Conservation (phyloP, 2,888 invertebrate genomes). For the Perithous albicinctus region DNA sequence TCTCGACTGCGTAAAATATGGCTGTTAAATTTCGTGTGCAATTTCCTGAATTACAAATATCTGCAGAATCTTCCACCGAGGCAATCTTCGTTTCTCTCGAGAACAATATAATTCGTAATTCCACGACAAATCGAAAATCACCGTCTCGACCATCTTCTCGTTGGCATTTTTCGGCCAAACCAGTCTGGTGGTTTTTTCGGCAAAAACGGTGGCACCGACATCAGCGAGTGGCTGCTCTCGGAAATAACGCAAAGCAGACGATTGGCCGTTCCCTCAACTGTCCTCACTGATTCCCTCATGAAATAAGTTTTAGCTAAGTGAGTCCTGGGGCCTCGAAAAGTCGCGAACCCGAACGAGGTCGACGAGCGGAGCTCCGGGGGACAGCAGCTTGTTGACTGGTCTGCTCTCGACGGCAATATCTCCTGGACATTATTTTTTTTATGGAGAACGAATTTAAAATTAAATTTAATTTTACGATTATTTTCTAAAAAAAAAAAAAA, state of each 20-base stretch:
- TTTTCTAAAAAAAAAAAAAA: not conserved
- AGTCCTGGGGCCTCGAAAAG: conserved; percentile 31
- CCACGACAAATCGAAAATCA: conserved; percentile 21
- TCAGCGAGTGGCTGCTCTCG: conserved; percentile 59
- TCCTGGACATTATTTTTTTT: conserved; percentile 7
- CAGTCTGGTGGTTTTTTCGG: conserved; percentile 59
- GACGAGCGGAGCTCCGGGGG: conserved; percentile 30
- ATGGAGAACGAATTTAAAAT: conserved; percentile 21
- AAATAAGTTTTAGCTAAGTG: conserved; percentile 54
- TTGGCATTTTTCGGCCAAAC: conserved; percentile 53
- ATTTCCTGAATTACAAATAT: too few relatives aligned
- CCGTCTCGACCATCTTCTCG: conserved; percentile 43
- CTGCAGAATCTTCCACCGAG: not conserved
- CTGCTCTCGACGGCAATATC: conserved; percentile 26
- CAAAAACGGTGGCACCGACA: conserved; percentile 56
- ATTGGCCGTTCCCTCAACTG: conserved; percentile 48
- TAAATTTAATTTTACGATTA: conserved; percentile 9
- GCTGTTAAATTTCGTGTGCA: too few relatives aligned
- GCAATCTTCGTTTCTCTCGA: not conserved
- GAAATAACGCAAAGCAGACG: conserved; percentile 67
- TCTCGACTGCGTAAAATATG: too few relatives aligned
- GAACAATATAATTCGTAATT: not conserved
- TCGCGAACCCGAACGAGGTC: conserved; percentile 33
- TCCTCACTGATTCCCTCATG: conserved; percentile 56
- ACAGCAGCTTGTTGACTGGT: conserved; percentile 41